phyloP scores from a whole-genome alignment of 2,888 invertebrate species.

The Rhagonycha fulva region DNA sequence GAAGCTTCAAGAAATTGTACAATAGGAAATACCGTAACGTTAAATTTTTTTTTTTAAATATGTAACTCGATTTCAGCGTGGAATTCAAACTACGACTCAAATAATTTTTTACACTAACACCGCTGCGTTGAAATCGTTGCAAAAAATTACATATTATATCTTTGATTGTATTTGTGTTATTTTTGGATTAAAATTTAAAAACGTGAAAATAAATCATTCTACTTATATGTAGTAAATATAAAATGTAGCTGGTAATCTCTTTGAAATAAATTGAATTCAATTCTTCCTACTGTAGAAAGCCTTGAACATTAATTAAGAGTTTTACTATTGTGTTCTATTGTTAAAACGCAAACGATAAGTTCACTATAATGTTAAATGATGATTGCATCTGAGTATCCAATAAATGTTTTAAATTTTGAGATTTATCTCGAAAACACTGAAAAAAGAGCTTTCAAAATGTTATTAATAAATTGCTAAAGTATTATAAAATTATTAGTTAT shows the following conservation, averaged over 20 bases:
- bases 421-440: too few species aligned
- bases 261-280: not conserved
- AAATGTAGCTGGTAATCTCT: not conserved
- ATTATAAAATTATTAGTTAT: too few species aligned
- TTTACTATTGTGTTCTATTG: not conserved
- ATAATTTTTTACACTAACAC: too few species aligned
- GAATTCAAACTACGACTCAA: too few species aligned
- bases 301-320: not conserved
- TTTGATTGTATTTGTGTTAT: too few species aligned
- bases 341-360: not conserved
- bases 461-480: too few species aligned
- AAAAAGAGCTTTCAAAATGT: too few species aligned
- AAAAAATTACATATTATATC: too few species aligned
- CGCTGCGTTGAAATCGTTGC: too few species aligned
- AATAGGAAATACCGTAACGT: not conserved
- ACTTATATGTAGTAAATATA: not conserved
- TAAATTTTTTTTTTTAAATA: too few species aligned
- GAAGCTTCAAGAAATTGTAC: not conserved
- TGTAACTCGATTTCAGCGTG: too few species aligned
- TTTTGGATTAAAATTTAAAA: not conserved
- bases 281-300: not conserved
- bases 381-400: not conserved
- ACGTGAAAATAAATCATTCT: not conserved
- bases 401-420: not conserved
- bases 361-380: not conserved